These are phyloP conservation scores for Euzophera pinguis DNA, from an alignment of 2,888 invertebrate genomes.

Conservation along the genomic window DNA sequence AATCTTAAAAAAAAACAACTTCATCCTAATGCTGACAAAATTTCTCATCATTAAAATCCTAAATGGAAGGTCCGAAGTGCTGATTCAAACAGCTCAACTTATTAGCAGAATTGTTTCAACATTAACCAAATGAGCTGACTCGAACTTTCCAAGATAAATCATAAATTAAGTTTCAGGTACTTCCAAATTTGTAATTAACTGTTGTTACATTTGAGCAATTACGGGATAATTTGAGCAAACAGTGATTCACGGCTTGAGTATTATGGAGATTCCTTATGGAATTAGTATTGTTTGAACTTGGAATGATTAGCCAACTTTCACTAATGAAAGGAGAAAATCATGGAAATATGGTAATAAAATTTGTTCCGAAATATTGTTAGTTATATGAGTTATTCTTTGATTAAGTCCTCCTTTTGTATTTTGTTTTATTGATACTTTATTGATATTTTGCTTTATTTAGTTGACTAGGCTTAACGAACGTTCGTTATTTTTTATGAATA, in stretches of 20 bases:
- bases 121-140: constrained; percentile 16
- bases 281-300: constrained; percentile 46
- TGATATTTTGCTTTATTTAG: too few species aligned
- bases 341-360: background rate
- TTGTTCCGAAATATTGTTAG: constrained; percentile 1
- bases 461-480: too few species aligned
- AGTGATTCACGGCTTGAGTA: constrained; percentile 34
- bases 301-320: constrained; percentile 38
- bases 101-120: constrained; percentile 1
- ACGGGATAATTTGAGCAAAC: constrained; percentile 44
- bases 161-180: constrained; percentile 24
- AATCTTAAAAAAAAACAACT: too few species aligned
- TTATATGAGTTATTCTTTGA: background rate
- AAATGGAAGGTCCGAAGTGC: too few species aligned
- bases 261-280: constrained; percentile 32
- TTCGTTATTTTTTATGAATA: too few species aligned
- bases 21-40: too few species aligned
- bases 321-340: constrained; percentile 27
- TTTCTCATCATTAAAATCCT: too few species aligned
- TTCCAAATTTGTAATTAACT: constrained; percentile 35
- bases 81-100: background rate
- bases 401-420: too few species aligned
- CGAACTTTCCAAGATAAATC: constrained; percentile 22
- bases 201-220: constrained; percentile 40
- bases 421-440: too few species aligned